phyloP scores from a whole-genome alignment of 35 echinoderm and acorn worm genomes.

The Ptychodera flava region DNA sequence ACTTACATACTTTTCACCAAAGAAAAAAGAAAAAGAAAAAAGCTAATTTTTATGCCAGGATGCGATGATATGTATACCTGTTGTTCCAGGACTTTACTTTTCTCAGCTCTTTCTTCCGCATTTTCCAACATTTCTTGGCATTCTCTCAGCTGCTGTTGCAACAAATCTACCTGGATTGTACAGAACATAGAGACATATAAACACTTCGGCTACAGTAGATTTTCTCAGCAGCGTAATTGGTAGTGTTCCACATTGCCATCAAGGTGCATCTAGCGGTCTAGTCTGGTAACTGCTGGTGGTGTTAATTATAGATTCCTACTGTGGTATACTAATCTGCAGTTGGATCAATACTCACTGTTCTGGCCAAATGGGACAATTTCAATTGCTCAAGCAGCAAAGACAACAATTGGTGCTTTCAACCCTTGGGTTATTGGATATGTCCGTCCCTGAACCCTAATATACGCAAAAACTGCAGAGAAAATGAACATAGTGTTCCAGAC shows the following conservation, averaged over 20 bases:
- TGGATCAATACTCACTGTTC: too few species aligned
- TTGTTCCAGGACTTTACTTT: constrained; percentile 40
- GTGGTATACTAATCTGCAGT: too few species aligned
- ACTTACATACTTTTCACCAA: too few species aligned
- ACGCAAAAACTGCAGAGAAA: too few species aligned
- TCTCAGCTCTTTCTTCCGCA: constrained; percentile 35
- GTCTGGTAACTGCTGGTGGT: neutral
- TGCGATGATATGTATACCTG: too few species aligned
- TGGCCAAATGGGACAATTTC: too few species aligned
- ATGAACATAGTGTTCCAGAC: too few species aligned
- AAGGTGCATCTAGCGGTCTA: neutral
- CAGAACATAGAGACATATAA: neutral
- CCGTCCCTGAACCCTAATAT: too few species aligned
- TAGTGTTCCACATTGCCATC: neutral
- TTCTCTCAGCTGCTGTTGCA: constrained; percentile 57
- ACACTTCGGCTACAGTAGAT: neutral
- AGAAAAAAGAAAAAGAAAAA: neutral
- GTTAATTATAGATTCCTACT: too few species aligned
- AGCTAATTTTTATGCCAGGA: neutral
- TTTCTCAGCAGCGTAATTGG: neutral
- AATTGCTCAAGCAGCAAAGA: too few species aligned
- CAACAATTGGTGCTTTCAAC: too few species aligned
- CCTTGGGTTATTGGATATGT: too few species aligned
- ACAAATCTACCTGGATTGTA: constrained; percentile 60
- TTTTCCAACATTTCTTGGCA: constrained; percentile 43